Evolutionary conservation across 2,888 invertebrate genomes (phyloP).

Genomic region (Metellina segmentata): DNA sequence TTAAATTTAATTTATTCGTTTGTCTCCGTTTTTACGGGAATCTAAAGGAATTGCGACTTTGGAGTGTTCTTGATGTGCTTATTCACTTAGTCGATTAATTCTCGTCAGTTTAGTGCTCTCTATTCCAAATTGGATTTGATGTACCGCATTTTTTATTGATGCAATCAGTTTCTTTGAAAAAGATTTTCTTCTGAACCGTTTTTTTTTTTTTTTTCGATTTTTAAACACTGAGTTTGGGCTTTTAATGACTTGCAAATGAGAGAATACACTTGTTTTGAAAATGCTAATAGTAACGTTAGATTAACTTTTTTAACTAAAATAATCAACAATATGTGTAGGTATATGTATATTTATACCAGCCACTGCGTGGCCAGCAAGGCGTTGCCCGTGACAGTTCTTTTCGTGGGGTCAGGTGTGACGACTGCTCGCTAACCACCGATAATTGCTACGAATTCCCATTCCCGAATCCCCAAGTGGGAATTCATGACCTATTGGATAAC

Average conservation of each 20-base stretch:
- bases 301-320: too few relatives aligned
- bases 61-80: neutral
- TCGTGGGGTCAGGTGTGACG: too few relatives aligned
- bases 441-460: too few relatives aligned
- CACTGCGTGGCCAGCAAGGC: too few relatives aligned
- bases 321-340: too few relatives aligned
- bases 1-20: slow-evolving; percentile 1
- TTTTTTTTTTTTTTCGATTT: slow-evolving; percentile 8
- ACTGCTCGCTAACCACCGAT: too few relatives aligned
- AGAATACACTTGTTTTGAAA: too few relatives aligned
- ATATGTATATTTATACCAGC: too few relatives aligned
- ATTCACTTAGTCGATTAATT: neutral
- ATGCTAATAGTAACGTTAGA: too few relatives aligned
- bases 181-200: neutral
- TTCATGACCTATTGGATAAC: too few relatives aligned
- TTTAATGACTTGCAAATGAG: neutral
- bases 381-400: too few relatives aligned
- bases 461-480: too few relatives aligned
- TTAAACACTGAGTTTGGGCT: neutral
- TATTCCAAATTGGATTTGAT: neutral
- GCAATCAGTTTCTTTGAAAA: slow-evolving; percentile 7
- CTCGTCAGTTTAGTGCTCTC: neutral
- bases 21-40: neutral
- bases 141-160: neutral
- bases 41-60: neutral